Base-by-base conservation (phyloP, 2,888 invertebrate genomes). In the Geotrupes spiniger region DNA sequence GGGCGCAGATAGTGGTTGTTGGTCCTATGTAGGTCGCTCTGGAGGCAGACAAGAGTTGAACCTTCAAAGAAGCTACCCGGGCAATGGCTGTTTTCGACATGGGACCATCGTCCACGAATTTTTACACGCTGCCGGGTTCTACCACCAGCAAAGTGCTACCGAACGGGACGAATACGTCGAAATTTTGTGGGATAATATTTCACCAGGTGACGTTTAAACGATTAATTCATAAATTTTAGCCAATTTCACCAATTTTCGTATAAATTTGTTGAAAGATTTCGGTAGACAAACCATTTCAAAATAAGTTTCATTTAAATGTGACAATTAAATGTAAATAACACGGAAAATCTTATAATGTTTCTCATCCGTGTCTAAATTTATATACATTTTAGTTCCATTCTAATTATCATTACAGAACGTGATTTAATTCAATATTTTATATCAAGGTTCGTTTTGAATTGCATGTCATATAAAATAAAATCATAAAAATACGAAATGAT, bases 61-160 rank as follows among this genome's bases (percentile, higher is more conserved):
- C 28, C 43, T 51, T 6, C 49, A 54, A 46, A 26, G 17, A 9
- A 40, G 33, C n/a, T 10, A 26, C 8, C 77, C 74, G 1, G 74
- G 77, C 0, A 75, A 75, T 12, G 76, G 78, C 21, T 83, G 83
- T 63, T 77, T 83, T 46, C 73, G 68, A 16, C 78, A 78, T 49
- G 84, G 87, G 10, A 84, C 84, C 6, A 78, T 87, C 2, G 78
- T 85, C 4, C 89, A 92, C 64, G 91, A 92, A 69, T 76, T 91
- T 66, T 76, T 91, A 61, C 91, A 91, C 63, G 83, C 87, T 0
- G 69, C 89, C 1, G 91, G 91, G 0, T 90, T 91, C 69, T 87
- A 85, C 67, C 91, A 92, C 64, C 90, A 90, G 73, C 91, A 91
- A 65, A 87, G 85, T 63, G 79, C 89, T 14, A 80, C 82, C 10